Conservation (phyloP, 2,888 invertebrate genomes). For the Coelogynopora nodosa region DNA sequence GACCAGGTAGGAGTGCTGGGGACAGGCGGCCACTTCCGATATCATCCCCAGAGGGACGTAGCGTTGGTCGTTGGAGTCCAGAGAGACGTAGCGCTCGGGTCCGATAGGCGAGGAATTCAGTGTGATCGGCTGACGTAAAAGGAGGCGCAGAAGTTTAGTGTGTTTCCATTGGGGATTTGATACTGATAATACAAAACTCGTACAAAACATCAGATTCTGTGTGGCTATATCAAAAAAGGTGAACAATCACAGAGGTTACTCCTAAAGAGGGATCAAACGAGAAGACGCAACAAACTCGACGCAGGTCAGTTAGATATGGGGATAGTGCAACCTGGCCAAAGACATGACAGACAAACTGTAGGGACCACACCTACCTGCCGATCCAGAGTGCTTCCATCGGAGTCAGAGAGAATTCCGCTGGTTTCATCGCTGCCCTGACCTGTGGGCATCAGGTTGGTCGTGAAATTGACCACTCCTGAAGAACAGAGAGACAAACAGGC, state of each 20-base stretch:
- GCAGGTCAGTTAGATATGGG: too few relatives aligned
- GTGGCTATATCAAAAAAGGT: too few relatives aligned
- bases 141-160: too few relatives aligned
- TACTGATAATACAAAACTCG: too few relatives aligned
- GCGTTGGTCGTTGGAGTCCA: constrained; percentile 45
- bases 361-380: constrained; percentile 23
- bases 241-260: background rate
- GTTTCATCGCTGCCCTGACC: constrained; percentile 42
- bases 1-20: constrained; percentile 38
- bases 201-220: too few relatives aligned
- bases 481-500: too few relatives aligned
- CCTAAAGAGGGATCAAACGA: too few relatives aligned
- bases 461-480: background rate
- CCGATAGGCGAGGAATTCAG: background rate
- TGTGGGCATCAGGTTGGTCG: constrained; percentile 15
- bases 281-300: too few relatives aligned
- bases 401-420: constrained; percentile 42
- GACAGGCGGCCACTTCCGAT: constrained; percentile 40
- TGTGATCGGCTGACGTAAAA: constrained; percentile 32
- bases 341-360: background rate
- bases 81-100: constrained; percentile 44
- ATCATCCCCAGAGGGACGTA: constrained; percentile 40
- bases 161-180: too few relatives aligned
- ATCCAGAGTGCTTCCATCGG: constrained; percentile 37
- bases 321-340: background rate